Evolutionary conservation across 2,797 vertebrate species (phyloP).

Genomic region (Manis pentadactyla): DNA sequence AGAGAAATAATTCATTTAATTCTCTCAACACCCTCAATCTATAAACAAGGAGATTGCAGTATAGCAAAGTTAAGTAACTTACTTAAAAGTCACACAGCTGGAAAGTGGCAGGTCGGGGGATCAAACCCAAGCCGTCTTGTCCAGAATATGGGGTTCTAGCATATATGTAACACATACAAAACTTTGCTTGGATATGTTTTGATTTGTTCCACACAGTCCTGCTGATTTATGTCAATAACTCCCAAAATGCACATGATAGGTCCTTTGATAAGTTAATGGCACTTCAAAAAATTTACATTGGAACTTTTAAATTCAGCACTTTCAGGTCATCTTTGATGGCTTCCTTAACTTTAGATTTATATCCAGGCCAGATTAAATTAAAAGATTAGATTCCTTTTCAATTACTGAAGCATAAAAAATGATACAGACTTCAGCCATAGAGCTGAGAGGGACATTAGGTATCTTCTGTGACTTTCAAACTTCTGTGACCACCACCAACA

Average conservation of each 20-base stretch:
- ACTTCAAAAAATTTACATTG: background rate
- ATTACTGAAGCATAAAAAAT: background rate
- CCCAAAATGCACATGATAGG: background rate
- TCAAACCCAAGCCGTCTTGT: background rate
- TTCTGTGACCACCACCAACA: background rate
- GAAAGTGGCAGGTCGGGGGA: background rate
- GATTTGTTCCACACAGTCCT: background rate
- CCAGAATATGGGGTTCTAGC: background rate
- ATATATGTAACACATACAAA: background rate
- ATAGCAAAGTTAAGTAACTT: background rate
- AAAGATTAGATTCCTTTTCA: conserved; percentile 28
- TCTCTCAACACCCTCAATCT: background rate
- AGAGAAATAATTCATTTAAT: background rate
- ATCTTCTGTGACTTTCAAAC: conserved; percentile 11
- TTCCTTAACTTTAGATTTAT: conserved; percentile 7
- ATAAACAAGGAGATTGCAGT: background rate
- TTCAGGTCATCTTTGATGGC: background rate
- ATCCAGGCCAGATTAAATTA: background rate
- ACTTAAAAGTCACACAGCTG: background rate
- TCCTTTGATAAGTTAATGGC: background rate
- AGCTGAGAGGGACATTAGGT: background rate
- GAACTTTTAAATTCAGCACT: background rate
- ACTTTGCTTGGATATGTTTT: background rate
- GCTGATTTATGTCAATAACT: background rate
- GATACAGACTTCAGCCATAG: background rate